Percentiles rank a stretch among this genome's conserved stretches.
These are phyloP conservation scores for Caracal caracal DNA, from an alignment of 2,113 vertebrate genomes.

Conservation along the genomic window DNA sequence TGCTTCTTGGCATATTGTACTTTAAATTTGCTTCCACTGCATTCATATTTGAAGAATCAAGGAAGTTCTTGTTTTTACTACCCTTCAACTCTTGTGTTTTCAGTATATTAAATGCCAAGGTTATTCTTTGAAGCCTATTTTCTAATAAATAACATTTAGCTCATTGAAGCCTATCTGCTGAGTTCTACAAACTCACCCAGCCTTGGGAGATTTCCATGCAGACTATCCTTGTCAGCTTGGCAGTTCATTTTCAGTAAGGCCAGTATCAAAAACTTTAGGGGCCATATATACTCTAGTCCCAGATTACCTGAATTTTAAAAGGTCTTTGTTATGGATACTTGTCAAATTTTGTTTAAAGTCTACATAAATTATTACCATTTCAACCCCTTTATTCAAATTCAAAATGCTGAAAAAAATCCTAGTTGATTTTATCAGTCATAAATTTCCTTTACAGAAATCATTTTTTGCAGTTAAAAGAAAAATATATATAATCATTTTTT, in stretches of 20 bases:
- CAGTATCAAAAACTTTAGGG: constrained; percentile 40
- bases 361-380: constrained; percentile 21
- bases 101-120: constrained; percentile 39
- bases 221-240: not conserved
- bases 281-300: not conserved
- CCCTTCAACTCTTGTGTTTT: constrained; percentile 34
- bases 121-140: constrained; percentile 54
- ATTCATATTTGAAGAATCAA: constrained; percentile 35
- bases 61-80: not conserved
- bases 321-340: not conserved
- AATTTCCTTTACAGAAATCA: not conserved
- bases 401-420: not conserved
- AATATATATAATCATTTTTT: not conserved
- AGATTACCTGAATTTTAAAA: constrained; percentile 28
- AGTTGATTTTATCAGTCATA: not conserved
- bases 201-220: constrained; percentile 10
- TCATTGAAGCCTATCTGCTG: constrained; percentile 44
- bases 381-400: not conserved
- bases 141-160: constrained; percentile 39
- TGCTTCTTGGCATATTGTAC: not conserved
- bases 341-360: not conserved
- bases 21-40: constrained; percentile 21
- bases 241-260: constrained; percentile 24
- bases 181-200: not conserved
- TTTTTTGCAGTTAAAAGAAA: not conserved